A percentile compares a stretch with the other conserved stretches of the same genome.
Evolutionary conservation across 2,113 vertebrate genomes (phyloP).

Genomic region (Ceyx melanurus): DNA sequence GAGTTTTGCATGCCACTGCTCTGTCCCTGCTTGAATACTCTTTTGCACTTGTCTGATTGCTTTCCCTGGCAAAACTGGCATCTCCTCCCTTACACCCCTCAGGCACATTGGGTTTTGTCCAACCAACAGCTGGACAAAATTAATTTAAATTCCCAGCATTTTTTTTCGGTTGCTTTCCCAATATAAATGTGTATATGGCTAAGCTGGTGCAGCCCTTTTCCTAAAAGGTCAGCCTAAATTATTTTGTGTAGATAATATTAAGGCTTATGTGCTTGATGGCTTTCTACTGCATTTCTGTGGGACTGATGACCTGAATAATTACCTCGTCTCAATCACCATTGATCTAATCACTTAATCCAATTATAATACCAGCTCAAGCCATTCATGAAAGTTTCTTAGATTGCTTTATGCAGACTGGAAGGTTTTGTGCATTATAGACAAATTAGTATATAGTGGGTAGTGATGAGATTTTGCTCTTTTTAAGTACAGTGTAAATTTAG

Average conservation of each 20-base stretch:
- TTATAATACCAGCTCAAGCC: background rate
- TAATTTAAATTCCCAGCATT: background rate
- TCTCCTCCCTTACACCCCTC: background rate
- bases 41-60: background rate
- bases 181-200: background rate
- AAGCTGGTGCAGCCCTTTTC: background rate
- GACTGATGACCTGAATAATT: conserved; percentile 29
- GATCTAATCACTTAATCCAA: conserved; percentile 5
- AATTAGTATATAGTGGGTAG: background rate
- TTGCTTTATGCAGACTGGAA: background rate
- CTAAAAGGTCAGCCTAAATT: conserved; percentile 35
- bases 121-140: background rate
- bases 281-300: background rate
- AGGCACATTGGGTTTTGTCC: background rate
- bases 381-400: background rate
- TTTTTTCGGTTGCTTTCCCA: background rate
- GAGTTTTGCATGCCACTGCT: accelerated
- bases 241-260: background rate
- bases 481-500: background rate
- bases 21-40: background rate
- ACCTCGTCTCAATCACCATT: background rate
- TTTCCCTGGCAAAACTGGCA: background rate
- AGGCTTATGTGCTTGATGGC: background rate
- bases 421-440: background rate
- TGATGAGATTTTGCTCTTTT: background rate